Base-by-base conservation (phyloP, 2,797 vertebrate species). In the Lophotriccus pileatus region DNA sequence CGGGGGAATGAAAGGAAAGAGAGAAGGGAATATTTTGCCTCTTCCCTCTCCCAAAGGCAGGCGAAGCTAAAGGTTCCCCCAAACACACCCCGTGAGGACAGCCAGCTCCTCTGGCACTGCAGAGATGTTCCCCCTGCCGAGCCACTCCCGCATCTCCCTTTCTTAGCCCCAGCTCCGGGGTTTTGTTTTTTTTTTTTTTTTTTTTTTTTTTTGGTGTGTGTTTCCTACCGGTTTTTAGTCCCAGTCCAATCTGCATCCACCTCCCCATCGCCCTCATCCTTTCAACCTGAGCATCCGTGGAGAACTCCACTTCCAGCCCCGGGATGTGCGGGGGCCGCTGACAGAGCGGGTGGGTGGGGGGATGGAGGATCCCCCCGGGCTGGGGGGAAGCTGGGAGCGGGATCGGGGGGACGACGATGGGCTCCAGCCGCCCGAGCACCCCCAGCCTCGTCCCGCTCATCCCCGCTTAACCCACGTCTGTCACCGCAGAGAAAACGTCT, bases 101-200 rank as follows among this genome's bases (percentile, higher is more conserved):
- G 23, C 14, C 67, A 9, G 36, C 14, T 9, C 49, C 77, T 76
- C 63, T 6, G 53, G n/a, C 9, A 47, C 70, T 14, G 34, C 10
- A 3, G 25, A 28, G 20, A 5, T 6, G 37, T 27, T 9, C 6
- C 10, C n/a, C 22, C 3, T 25, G 15, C 20, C 16, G 0, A 78
- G 20, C n/a, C 22, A 22, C 39, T 49, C 4, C 8, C 3, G 1
- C 73, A 43, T 23, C 32, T 43, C 52, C 39, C 20, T 67, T 44
- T 34, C 17, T 67, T 7, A 18, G 2, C 5, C 44, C 3, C 46
- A 25, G 7, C 12, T 52, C 28, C 2, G 1, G n/a, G n/a, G n/a
- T n/a, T n/a, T n/a, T n/a, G n/a, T n/a, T n/a, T n/a, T n/a, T n/a
- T n/a, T n/a, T n/a, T n/a, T n/a, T n/a, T n/a, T n/a, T n/a, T n/a